Percentiles rank a stretch among this genome's conserved stretches.
Conservation (phyloP, 2,113 vertebrate genomes). For the Syngnathus scovelli region DNA sequence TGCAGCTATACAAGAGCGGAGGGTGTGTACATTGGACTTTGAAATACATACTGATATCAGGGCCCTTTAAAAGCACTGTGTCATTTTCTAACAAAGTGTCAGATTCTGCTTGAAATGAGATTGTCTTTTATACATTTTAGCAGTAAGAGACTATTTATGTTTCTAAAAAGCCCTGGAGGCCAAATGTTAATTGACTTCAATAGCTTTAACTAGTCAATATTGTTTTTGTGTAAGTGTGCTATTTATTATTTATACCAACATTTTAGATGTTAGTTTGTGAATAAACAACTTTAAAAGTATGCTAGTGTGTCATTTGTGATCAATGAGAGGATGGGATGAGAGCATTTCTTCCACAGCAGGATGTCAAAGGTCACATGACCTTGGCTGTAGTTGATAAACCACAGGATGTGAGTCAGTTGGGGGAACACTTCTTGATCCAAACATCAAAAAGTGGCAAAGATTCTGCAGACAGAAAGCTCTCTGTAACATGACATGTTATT, state of each 20-base stretch:
- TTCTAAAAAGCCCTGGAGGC: slow-evolving; percentile 50
- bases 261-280: slow-evolving; percentile 22
- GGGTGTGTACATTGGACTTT: background rate
- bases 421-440: slow-evolving; percentile 22
- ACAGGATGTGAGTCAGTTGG: slow-evolving; percentile 36
- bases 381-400: slow-evolving; percentile 39
- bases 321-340: slow-evolving; percentile 1
- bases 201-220: slow-evolving; percentile 13
- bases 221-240: slow-evolving; percentile 20
- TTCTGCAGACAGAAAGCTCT: background rate
- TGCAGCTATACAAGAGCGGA: slow-evolving; percentile 5
- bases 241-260: slow-evolving; percentile 55
- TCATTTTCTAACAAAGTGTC: background rate
- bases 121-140: background rate
- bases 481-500: background rate
- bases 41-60: background rate
- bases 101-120: slow-evolving; percentile 12
- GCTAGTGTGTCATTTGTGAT: slow-evolving; percentile 14
- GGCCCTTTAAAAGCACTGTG: background rate
- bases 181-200: slow-evolving; percentile 16
- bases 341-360: slow-evolving; percentile 23
- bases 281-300: slow-evolving; percentile 42
- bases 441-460: slow-evolving; percentile 9
- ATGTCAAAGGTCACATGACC: slow-evolving; percentile 28
- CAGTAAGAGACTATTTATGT: background rate